Evolutionary conservation across 2,797 vertebrate genomes (phyloP), one percentile per base, ranked within the genome.

Genomic region (Coranthus polyacanthus): DNA sequence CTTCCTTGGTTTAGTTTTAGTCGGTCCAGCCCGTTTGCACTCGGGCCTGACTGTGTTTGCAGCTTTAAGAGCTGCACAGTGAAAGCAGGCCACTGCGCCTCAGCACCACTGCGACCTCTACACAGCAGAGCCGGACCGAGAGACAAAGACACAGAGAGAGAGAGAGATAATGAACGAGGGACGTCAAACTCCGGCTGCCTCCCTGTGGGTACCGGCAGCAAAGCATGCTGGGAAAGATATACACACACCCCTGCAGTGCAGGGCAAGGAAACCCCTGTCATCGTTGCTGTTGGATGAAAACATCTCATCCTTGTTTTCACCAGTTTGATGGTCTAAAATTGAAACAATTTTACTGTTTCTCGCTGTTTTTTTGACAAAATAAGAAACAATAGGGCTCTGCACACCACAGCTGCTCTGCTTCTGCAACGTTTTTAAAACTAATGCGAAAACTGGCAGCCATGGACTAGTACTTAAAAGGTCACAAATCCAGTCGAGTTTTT

Each of bases 81-180:
- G 79, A 91, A 93, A 92, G 69, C 88, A 91, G 92, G 90, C 70
- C 89, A 90, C 85, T 90, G 84, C 85, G 36, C 80, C 79, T 82
- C 66, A 36, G 43, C 70, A 67, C 86, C 69, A 47, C 82, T 85
- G 83, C 84, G 87, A 86, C 82, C 29, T 68, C 55, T 52, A 75
- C 78, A 86, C 79, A 83, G 67, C 64, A 81, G 78, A 83, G 80
- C 61, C 54, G 57, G 62, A 58, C 55, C 53, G 29, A 64, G 43
- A 65, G 24, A 52, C 49, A 21, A 11, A 24, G 37, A 45, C 34
- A 61, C 3, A 6, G 54, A 9, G 50, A 15, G 47, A 54, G 73
- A 55, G 67, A 32, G 76, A 57, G 79, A 64, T 82, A 84, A 85
- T 76, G 69, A 88, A 81, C 49, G 42, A 85, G 79, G 73, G 57